Evolutionary conservation across 2,113 vertebrate species (phyloP), one percentile per base, ranked within the genome.

Genomic region (Scortum barcoo): DNA sequence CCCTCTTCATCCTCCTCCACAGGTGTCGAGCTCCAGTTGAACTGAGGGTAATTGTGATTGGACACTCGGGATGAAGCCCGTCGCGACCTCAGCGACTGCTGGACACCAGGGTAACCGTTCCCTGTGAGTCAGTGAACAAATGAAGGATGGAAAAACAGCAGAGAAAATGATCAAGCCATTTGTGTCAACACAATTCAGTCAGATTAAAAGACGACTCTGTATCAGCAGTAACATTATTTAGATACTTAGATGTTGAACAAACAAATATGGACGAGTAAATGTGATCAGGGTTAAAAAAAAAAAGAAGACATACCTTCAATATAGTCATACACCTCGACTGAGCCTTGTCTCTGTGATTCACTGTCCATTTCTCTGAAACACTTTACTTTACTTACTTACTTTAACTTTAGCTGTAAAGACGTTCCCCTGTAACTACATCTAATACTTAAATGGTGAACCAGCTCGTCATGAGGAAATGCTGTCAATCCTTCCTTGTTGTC

Each of bases 1-100:
- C 22, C 83, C 38, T 54, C 85, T 2, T 86, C 87, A 26, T 81
- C 89, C 22, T 40, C 50, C 7, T 75, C 76, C 3, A 38, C 0
- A 0, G 77, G 66, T 0, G 16, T 20, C 0, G 90, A 56, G 81
- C 48, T 78, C 91, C 89, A 87, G 83, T 88, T 65, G 78, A 90
- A 88, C 66, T 89, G 91, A 69, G 86, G 86, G 24, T 65, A 36
- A 63, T 79, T 89, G 36, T 78, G 84, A 83, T 54, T 81, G 51
- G 85, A 86, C 57, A 7, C 58, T 26, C 0, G 53, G 24, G 89
- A 88, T 1, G 83, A 82, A 69, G 8, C 50, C 28, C n/a, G 81
- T 2, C 89, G 83, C 36, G 70, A 71, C 74, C 93, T 84, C 24
- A 93, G 66, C 0, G 93, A 87, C 44, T 79, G 84, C 36, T 83